Conservation (phyloP, 2,113 vertebrate species). For the Istiophorus platypterus region DNA sequence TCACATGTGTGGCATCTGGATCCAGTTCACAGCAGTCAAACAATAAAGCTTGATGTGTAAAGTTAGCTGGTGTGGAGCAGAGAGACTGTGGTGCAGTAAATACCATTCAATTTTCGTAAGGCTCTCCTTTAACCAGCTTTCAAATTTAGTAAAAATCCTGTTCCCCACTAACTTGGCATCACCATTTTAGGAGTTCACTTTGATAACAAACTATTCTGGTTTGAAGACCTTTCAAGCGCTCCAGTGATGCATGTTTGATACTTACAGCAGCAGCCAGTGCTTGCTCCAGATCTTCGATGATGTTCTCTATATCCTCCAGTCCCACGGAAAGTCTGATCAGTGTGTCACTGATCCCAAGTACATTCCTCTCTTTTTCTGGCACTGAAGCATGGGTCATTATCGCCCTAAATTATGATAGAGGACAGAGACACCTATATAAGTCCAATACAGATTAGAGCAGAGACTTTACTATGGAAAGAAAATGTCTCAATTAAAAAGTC, state of each 20-base stretch:
- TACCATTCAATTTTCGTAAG: background rate
- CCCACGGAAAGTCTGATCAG: conserved; percentile 93
- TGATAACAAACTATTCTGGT: background rate
- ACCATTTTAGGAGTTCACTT: background rate
- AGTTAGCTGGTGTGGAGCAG: background rate
- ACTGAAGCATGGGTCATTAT: conserved; percentile 95
- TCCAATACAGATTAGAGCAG: background rate
- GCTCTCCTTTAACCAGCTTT: background rate
- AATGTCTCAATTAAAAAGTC: conserved; percentile 1
- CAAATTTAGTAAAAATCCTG: no score
- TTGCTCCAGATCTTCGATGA: conserved; percentile 90
- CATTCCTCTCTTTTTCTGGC: conserved; percentile 84
- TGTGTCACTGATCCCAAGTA: conserved; percentile 91
- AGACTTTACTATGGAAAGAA: background rate
- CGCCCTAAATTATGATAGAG: conserved; percentile 79
- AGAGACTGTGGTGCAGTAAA: background rate
- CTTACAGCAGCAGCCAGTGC: conserved; percentile 90
- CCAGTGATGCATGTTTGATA: conserved; percentile 16
- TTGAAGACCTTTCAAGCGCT: background rate
- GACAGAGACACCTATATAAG: background rate
- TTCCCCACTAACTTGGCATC: no score
- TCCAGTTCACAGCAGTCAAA: background rate
- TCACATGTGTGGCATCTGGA: background rate
- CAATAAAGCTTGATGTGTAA: background rate
- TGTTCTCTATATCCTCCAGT: conserved; percentile 90